Evolutionary conservation across 2,888 invertebrate genomes (phyloP).

Genomic region (Polyploca ridens): DNA sequence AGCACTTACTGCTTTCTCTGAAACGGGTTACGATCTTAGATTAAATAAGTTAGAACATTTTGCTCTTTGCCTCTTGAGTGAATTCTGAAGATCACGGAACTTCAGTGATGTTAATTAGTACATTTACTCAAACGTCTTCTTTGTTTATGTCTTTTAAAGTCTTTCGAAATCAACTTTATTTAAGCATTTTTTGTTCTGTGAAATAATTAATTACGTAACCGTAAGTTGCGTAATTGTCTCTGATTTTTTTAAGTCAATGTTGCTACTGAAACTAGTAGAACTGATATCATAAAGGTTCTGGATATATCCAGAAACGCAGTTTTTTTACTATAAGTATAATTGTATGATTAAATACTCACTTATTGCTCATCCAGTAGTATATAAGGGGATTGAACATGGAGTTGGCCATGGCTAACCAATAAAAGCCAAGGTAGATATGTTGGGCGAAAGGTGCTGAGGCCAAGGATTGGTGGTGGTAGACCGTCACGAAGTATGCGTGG

Average conservation of each 20-base stretch:
- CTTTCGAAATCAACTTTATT: too few species aligned
- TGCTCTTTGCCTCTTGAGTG: neutral
- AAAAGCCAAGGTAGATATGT: conserved; percentile 93
- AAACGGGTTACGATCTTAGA: conserved; percentile 4
- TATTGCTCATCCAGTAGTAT: conserved; percentile 96
- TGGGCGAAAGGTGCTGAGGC: conserved; percentile 90
- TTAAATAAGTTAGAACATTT: conserved; percentile 3
- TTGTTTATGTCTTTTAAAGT: too few species aligned
- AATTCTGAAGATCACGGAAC: neutral
- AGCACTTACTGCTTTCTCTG: neutral
- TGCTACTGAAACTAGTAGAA: too few species aligned
- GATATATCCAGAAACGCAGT: too few species aligned
- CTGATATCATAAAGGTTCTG: too few species aligned
- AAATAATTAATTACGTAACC: too few species aligned
- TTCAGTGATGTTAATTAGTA: neutral
- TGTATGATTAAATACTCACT: conserved; percentile 76
- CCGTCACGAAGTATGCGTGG: conserved; percentile 93
- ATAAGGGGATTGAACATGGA: conserved; percentile 96
- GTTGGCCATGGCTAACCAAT: conserved; percentile 96
- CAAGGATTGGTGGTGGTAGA: conserved; percentile 85
- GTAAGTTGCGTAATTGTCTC: too few species aligned
- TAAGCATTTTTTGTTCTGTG: too few species aligned
- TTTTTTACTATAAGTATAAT: too few species aligned
- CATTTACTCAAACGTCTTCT: neutral
- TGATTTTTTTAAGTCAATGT: too few species aligned